phyloP scores from a whole-genome alignment of 2,797 vertebrate species.

The Muscicapa comitata region DNA sequence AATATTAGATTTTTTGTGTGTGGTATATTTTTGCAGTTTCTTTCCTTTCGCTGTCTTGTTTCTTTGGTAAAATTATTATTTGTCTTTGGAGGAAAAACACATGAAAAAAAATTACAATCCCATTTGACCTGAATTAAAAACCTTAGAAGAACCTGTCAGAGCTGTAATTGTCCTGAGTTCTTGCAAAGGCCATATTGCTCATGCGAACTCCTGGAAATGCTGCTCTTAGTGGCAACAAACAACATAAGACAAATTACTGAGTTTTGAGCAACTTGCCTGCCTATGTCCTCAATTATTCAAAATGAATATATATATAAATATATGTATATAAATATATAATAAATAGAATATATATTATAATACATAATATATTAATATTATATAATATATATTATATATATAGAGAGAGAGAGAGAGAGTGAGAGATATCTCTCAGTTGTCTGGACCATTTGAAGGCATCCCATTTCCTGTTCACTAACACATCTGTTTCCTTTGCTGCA shows the following conservation, averaged over 20 bases:
- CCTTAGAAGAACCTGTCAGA: conserved; percentile 48
- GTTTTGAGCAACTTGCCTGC: background rate
- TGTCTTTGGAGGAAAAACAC: background rate
- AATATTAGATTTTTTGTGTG: background rate
- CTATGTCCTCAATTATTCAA: rapidly evolving
- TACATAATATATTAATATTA: too few relatives aligned
- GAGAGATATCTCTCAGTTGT: background rate
- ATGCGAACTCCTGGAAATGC: background rate
- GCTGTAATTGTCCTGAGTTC: background rate
- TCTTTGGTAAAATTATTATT: background rate
- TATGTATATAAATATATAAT: too few relatives aligned
- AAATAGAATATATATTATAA: background rate
- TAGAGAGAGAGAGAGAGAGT: too few relatives aligned
- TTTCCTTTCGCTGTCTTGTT: background rate
- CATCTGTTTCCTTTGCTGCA: background rate
- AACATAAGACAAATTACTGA: background rate
- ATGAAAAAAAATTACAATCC: background rate
- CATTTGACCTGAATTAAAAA: conserved; percentile 8
- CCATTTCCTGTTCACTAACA: background rate
- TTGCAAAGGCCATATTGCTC: background rate
- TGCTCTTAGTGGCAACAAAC: background rate
- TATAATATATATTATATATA: background rate
- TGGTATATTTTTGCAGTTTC: background rate
- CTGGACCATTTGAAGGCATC: rapidly evolving
- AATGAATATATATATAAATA: too few relatives aligned